Evolutionary conservation across 2,113 vertebrate genomes (phyloP), one percentile per base, ranked within the genome.

Genomic region (Isurus oxyrinchus): DNA sequence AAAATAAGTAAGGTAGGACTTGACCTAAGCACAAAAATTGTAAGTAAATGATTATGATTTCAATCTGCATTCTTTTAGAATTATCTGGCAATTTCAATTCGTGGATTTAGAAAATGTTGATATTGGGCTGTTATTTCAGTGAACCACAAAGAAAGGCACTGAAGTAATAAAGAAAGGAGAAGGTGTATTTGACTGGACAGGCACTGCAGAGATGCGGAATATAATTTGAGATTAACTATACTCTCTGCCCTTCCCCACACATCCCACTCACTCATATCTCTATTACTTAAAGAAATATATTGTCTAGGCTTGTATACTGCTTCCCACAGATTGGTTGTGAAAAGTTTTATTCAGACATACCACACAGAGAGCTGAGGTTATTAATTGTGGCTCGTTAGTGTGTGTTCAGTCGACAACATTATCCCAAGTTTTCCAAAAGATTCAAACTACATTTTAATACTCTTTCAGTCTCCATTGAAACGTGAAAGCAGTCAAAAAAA

Each of bases 361-460:
- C 44, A 27, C 94, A 95, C 49, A 67, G 19, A 93, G 57, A 95
- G 66, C 40, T 53, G 40, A 95, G 94, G 23, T 69, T 95, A 69
- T 95, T 95, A 95, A 67, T 44, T 69, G 63, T 69, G 40, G 66
- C 53, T 69, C 61, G 66, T 66, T 69, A 69, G 67, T 95, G 35
- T n/a, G 40, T 95, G 66, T 95, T 35, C 35, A 44, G 49, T 94
- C 59, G 35, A 94, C 7, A 61, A n/a, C 55, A 61, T 66, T 94
- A 63, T 55, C 63, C 94, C 44, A 31, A 44, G 35, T 72, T 95
- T 19, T 27, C 49, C 13, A 95, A 72, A 72, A 72, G 94, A 49
- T 53, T 53, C 94, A 94, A 67, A 40, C 14, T 67, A 25, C 93
- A 49, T 95, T 91, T 91, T n/a, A 91, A 91, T 91, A 59, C 55